A percentile compares a stretch with the other conserved stretches of the same genome.
These are phyloP conservation scores for Lasioglossum zephyrum DNA, from an alignment of 2,888 invertebrate species.

Conservation along the genomic window DNA sequence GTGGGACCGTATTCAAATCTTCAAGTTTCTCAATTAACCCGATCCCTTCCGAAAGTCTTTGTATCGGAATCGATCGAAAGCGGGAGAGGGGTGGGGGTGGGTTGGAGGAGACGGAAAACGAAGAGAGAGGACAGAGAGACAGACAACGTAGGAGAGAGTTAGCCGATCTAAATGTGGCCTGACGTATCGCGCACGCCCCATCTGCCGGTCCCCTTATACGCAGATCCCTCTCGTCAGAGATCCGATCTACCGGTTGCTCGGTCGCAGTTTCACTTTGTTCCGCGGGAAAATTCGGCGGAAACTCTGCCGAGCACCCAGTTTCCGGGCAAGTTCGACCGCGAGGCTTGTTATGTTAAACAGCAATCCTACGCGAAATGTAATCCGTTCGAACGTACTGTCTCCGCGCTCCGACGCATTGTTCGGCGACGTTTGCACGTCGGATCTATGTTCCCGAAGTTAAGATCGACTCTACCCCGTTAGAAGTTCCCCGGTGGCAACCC, in stretches of 20 bases:
- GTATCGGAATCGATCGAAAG: conserved; percentile 66
- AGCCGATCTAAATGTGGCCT: conserved; percentile 62
- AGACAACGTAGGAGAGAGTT: not conserved
- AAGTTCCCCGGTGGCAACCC: conserved; percentile 32
- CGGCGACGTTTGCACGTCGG: conserved; percentile 47
- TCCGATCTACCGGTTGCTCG: not conserved
- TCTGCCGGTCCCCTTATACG: not conserved
- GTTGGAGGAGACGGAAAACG: not conserved
- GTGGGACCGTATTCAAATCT: conserved; percentile 75
- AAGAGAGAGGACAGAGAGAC: not conserved
- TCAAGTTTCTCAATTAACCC: conserved; percentile 80
- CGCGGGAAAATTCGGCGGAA: conserved; percentile 40
- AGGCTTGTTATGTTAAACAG: conserved; percentile 63
- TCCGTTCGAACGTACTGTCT: conserved; percentile 46
- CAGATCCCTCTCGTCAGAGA: conserved; percentile 23
- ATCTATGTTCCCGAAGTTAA: conserved; percentile 56
- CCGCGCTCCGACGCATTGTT: conserved; percentile 20
- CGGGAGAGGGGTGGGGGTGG: not conserved
- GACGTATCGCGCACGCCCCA: conserved; percentile 20
- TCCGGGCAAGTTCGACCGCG: conserved; percentile 40
- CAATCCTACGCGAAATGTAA: conserved; percentile 42
- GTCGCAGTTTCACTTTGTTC: conserved; percentile 17
- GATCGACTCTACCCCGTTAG: conserved; percentile 42
- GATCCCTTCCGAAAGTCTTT: conserved; percentile 64
- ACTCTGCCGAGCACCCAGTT: conserved; percentile 25